Percentiles rank a stretch among this genome's conserved stretches.
phyloP scores from a whole-genome alignment of 2,888 invertebrate species.

The Leptinotarsa haldemani region DNA sequence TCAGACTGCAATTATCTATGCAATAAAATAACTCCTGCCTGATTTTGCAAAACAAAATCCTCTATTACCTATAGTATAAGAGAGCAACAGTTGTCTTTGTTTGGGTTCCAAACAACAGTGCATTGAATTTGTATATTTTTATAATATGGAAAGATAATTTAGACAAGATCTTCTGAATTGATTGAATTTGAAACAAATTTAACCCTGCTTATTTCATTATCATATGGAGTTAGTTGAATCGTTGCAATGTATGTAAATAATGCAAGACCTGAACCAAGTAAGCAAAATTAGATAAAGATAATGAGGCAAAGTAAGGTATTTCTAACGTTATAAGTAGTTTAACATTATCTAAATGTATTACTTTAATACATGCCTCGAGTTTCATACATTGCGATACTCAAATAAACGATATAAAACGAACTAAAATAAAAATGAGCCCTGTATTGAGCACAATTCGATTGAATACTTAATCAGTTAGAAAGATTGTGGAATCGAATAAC shows the following conservation, averaged over 20 bases:
- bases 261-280: conserved; percentile 29
- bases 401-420: neutral
- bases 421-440: conserved; percentile 7
- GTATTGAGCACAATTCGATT: conserved; percentile 6
- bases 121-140: too few relatives aligned
- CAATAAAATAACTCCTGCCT: too few relatives aligned
- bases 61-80: too few relatives aligned
- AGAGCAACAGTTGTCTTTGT: too few relatives aligned
- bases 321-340: neutral
- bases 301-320: conserved; percentile 29
- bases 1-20: too few relatives aligned
- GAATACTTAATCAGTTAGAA: neutral
- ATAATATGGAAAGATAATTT: too few relatives aligned
- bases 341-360: conserved; percentile 4
- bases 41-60: too few relatives aligned
- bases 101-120: too few relatives aligned
- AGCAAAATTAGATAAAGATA: conserved; percentile 24
- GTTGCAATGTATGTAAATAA: conserved; percentile 24
- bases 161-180: too few relatives aligned
- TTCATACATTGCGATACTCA: conserved; percentile 1
- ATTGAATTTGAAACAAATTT: too few relatives aligned
- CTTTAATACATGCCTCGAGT: neutral
- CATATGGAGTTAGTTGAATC: conserved; percentile 9
- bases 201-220: neutral
- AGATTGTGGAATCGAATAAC: neutral